Conservation (phyloP, 2,113 vertebrate species). For the Antechinus flavipes region DNA sequence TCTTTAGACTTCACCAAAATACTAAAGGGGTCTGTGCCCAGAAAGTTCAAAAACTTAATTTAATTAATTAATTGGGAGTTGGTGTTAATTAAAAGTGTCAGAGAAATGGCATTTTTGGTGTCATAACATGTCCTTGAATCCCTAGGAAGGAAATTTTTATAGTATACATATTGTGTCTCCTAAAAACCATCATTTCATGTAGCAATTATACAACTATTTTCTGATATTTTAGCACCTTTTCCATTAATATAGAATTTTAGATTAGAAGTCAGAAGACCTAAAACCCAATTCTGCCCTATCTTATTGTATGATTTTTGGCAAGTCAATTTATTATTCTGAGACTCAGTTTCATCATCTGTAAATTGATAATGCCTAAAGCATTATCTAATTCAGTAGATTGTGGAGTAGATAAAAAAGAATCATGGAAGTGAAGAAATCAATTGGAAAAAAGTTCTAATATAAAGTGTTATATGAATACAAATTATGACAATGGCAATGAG, state of each 20-base stretch:
- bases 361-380: neutral
- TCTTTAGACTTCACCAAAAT: neutral
- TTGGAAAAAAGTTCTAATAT: neutral
- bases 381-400: neutral
- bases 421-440: neutral
- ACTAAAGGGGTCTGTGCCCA: neutral
- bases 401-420: neutral
- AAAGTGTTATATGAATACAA: neutral
- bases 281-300: neutral
- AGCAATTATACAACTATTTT: neutral
- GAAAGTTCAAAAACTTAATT: neutral
- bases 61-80: neutral
- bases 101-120: neutral
- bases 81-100: neutral
- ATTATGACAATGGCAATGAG: neutral
- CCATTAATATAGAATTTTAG: neutral
- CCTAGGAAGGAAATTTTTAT: neutral
- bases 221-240: neutral
- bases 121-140: neutral
- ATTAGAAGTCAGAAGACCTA: neutral
- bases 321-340: neutral
- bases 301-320: neutral
- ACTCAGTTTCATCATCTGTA: neutral
- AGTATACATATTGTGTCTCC: neutral
- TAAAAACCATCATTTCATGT: slow-evolving; percentile 20